A percentile compares a stretch with the other conserved stretches of the same genome.
phyloP scores from a whole-genome alignment of 2,888 invertebrate genomes.

The Cryptocheilus praepositus region DNA sequence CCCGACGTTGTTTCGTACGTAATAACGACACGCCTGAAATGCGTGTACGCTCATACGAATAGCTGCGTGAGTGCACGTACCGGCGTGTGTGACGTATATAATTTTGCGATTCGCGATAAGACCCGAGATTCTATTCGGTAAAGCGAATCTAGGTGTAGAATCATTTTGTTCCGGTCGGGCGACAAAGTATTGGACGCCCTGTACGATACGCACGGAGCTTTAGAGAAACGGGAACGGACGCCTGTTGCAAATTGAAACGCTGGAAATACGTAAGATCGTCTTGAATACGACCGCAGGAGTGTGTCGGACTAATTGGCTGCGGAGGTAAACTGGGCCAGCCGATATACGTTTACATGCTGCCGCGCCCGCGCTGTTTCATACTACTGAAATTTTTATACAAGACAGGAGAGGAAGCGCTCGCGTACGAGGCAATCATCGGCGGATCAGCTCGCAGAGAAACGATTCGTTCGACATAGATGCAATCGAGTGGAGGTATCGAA shows the following conservation, averaged over 20 bases:
- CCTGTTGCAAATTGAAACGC: conserved; percentile 45
- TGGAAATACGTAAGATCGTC: conserved; percentile 42
- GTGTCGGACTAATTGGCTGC: conserved; percentile 52
- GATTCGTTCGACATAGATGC: no score
- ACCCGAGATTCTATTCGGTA: no score
- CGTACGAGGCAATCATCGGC: no score
- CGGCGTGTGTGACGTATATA: no score
- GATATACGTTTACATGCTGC: neutral
- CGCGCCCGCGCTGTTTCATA: neutral
- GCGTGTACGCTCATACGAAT: conserved; percentile 2
- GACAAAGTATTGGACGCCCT: no score
- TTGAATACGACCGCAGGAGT: conserved; percentile 43
- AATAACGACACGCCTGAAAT: conserved; percentile 34
- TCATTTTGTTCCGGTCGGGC: no score
- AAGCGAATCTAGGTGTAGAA: no score
- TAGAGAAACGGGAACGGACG: conserved; percentile 13
- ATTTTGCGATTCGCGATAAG: no score
- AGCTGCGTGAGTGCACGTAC: neutral
- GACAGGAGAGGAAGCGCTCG: no score
- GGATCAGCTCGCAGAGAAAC: no score
- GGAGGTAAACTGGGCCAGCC: conserved; percentile 40
- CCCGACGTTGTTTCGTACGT: conserved; percentile 26
- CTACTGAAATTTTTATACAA: no score
- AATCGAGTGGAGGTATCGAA: no score
- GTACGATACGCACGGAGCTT: neutral